Conservation (phyloP, 2,113 vertebrate genomes). For the Protobothrops flavoviridis region DNA sequence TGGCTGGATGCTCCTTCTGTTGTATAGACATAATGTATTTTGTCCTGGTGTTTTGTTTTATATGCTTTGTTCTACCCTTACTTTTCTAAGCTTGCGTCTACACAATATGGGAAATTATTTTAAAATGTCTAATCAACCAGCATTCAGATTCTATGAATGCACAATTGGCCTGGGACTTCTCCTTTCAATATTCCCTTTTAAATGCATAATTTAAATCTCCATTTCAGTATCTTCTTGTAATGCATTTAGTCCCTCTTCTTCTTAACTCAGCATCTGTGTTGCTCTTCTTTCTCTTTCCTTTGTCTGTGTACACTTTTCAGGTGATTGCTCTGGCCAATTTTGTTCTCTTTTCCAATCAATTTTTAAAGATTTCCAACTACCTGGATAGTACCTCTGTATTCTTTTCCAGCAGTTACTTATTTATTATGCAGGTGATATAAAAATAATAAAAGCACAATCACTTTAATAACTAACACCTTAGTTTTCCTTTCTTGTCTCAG, state of each 20-base stretch:
- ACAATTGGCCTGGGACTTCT: neutral
- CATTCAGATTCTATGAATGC: neutral
- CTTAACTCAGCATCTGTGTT: neutral
- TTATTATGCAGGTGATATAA: too few relatives aligned
- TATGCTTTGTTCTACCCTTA: neutral
- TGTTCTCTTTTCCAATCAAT: neutral
- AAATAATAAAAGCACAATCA: too few relatives aligned
- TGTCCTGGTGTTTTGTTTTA: neutral
- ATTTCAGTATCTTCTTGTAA: neutral
- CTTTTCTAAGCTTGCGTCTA: neutral
- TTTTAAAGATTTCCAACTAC: neutral
- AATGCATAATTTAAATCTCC: neutral
- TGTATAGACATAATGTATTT: neutral
- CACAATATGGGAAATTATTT: neutral
- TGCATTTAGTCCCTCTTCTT: neutral
- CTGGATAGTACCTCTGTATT: neutral
- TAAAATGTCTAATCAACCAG: neutral
- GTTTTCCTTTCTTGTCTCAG: neutral
- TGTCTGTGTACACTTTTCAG: neutral
- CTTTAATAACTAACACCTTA: neutral
- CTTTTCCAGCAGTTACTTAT: neutral
- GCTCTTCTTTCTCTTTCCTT: neutral
- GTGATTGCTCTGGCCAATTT: too few relatives aligned
- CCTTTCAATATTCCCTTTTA: neutral
- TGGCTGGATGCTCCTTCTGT: neutral